These are phyloP conservation scores for Ptilonorhynchus violaceus DNA, from an alignment of 2,113 vertebrate genomes.

Conservation along the genomic window DNA sequence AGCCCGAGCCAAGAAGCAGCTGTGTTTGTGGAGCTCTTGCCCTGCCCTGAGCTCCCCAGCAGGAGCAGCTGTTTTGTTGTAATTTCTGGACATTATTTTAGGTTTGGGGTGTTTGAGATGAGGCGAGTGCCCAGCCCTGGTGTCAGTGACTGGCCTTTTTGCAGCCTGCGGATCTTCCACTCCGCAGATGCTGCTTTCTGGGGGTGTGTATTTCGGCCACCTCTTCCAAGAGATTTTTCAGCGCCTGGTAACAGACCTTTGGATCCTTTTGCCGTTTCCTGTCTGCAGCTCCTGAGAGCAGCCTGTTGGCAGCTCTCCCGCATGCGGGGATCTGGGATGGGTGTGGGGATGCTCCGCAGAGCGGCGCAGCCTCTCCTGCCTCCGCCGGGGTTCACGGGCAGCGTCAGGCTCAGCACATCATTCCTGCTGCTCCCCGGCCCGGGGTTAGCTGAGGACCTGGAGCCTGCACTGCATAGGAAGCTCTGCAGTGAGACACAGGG, in stretches of 20 bases:
- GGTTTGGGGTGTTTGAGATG: not conserved
- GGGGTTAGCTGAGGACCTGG: constrained; percentile 56
- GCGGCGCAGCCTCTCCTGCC: not conserved
- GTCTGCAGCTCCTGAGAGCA: constrained; percentile 37
- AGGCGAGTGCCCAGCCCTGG: not conserved
- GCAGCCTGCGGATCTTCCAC: not conserved
- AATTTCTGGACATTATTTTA: not conserved
- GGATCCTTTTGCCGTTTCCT: not conserved
- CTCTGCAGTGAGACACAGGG: constrained; percentile 33
- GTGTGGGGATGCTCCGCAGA: constrained; percentile 42
- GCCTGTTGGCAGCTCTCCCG: constrained; percentile 23
- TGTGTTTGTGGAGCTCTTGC: constrained; percentile 41
- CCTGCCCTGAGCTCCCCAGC: constrained; percentile 14
- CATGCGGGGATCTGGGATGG: not conserved
- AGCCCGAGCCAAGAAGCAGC: constrained; percentile 24
- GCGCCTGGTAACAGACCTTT: constrained; percentile 50
- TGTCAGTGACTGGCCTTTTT: not conserved
- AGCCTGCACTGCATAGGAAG: constrained; percentile 38
- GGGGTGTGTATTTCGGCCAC: not conserved
- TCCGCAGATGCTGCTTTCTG: not conserved
- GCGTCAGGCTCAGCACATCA: not conserved
- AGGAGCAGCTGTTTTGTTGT: constrained; percentile 23
- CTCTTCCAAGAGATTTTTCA: not conserved
- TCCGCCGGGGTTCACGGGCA: not conserved
- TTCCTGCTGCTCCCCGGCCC: not conserved